Evolutionary conservation across 2,113 vertebrate genomes (phyloP).

Genomic region (Sturnira hondurensis): DNA sequence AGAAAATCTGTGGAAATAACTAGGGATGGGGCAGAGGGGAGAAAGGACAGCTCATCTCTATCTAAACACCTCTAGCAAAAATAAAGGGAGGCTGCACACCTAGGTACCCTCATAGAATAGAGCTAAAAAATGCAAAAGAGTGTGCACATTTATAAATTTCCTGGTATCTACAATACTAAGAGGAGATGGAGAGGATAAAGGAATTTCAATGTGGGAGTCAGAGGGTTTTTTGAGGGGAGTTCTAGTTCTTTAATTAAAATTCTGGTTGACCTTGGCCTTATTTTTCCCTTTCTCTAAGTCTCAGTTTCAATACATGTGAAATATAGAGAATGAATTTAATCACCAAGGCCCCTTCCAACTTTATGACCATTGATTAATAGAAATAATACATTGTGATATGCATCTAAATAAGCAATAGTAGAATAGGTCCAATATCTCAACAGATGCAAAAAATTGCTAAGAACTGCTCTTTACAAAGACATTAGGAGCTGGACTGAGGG

Average conservation of each 20-base stretch:
- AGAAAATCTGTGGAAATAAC: slow-evolving; percentile 4
- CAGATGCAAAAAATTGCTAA: background rate
- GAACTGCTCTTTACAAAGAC: background rate
- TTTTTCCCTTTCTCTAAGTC: background rate
- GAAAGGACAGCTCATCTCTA: background rate
- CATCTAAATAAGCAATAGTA: background rate
- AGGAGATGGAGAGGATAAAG: background rate
- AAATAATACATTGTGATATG: background rate
- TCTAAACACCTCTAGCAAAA: background rate
- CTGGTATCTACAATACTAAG: background rate
- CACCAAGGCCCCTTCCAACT: background rate
- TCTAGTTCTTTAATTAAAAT: background rate
- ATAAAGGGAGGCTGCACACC: background rate
- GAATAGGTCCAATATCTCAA: background rate
- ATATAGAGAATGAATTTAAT: background rate
- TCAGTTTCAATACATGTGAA: background rate
- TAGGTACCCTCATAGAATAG: background rate
- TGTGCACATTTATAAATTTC: background rate
- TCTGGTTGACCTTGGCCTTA: background rate
- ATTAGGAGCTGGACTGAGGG: background rate
- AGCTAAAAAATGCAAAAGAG: background rate
- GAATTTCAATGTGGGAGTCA: background rate
- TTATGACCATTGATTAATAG: background rate
- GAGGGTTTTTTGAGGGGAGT: background rate
- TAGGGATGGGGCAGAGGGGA: background rate